A percentile compares a stretch with the other conserved stretches of the same genome.
phyloP scores from a whole-genome alignment of 2,888 invertebrate species.

The Drosophila paracracens region DNA sequence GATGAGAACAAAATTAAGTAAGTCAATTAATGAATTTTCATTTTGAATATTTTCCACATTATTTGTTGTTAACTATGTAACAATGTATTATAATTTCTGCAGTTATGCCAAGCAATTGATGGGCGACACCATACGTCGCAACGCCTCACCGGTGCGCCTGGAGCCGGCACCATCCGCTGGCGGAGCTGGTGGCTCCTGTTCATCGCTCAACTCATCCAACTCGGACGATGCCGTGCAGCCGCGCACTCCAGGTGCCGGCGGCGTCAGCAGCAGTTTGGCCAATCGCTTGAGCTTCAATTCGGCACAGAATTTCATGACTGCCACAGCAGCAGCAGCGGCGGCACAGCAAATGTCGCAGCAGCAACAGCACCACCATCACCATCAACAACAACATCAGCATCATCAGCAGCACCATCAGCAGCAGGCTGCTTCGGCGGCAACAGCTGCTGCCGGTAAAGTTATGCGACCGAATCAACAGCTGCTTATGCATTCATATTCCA shows the following conservation, averaged over 20 bases:
- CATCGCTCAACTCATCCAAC: slow-evolving; percentile 91
- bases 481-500: slow-evolving; percentile 92
- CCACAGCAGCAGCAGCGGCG: slow-evolving; percentile 80
- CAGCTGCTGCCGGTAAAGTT: slow-evolving; percentile 83
- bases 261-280: slow-evolving; percentile 76
- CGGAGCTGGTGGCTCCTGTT: slow-evolving; percentile 89
- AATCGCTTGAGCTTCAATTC: slow-evolving; percentile 84
- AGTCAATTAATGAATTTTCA: slow-evolving; percentile 80
- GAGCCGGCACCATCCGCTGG: slow-evolving; percentile 86
- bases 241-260: slow-evolving; percentile 71
- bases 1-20: slow-evolving; percentile 97
- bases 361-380: slow-evolving; percentile 69
- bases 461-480: slow-evolving; percentile 83
- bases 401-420: slow-evolving; percentile 59
- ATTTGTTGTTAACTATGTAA: not conserved
- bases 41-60: slow-evolving; percentile 1
- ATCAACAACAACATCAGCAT: slow-evolving; percentile 64
- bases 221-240: slow-evolving; percentile 85
- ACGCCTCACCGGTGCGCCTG: slow-evolving; percentile 95
- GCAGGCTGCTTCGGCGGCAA: slow-evolving; percentile 72
- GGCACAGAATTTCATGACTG: slow-evolving; percentile 83
- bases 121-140: slow-evolving; percentile 97
- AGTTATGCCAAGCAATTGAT: slow-evolving; percentile 97
- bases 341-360: slow-evolving; percentile 74
- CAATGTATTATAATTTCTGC: slow-evolving; percentile 15